Base-by-base conservation (phyloP, 1,140 invertebrate genomes). In the Drosophila subpulchrella region DNA sequence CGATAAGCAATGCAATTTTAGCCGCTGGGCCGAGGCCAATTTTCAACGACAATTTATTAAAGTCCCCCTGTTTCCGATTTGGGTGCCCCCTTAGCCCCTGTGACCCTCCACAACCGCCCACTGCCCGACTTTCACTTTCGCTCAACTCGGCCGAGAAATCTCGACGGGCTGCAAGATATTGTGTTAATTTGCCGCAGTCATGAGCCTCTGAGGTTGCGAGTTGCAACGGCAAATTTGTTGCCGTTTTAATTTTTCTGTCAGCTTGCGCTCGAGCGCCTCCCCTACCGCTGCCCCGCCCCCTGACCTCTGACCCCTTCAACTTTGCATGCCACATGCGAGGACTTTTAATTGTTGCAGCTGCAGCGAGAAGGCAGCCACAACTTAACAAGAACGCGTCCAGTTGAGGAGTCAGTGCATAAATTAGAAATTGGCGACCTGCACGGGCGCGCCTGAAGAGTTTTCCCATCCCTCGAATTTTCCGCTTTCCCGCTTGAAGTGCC, bases 141-240 rank as follows among this genome's bases (percentile, higher is more conserved):
- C 68, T n/a, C 34, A 27, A 32, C 32, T 36, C 10, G 24, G 12
- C 44, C 6, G 41, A 17, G 36, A 36, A 58, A 66, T 67, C 63
- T 67, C 46, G 27, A 60, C 41, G 44, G 38, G 50, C 74, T 57
- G 44, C 57, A 85, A 88, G 83, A 75, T 85, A 70, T 82, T 85
- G 82, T 85, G 82, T 85, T 85, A 85, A 85, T 85, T 88, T 85
- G 78, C 83, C 65, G 58, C 83, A 85, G 83, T 88, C 83, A 85
- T 86, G 82, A 81, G 79, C 57, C 79, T n/a, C 58, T 42, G 34
- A 41, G 67, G 56, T 50, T 20, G 36, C 48, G 48, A 38, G 50
- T 34, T 86, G 81, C 81, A 78, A 77, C 55, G 24, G 36, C 81
- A 86, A 86, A 88, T 86, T 86, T 86, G 82, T 88, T 83, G 83